These are phyloP conservation scores for Schizopygopsis malacanthus DNA, from an alignment of 2,797 vertebrate species.

Conservation along the genomic window DNA sequence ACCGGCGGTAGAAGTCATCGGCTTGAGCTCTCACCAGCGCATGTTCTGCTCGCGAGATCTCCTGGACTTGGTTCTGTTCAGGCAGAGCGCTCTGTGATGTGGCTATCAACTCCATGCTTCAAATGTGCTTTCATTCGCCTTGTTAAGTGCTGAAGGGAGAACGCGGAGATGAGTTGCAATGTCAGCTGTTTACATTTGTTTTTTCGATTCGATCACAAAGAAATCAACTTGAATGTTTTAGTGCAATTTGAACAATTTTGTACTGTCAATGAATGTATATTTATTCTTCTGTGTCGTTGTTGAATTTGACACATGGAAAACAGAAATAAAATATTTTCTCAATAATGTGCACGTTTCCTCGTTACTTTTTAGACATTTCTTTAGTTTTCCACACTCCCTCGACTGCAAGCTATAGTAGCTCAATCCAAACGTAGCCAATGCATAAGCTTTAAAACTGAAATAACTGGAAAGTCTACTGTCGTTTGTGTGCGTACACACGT, in stretches of 20 bases:
- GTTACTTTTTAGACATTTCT: background rate
- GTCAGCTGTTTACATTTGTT: conserved; percentile 74
- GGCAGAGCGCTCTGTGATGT: conserved; percentile 67
- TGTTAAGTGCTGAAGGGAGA: conserved; percentile 50
- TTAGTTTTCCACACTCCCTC: background rate
- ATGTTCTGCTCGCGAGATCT: conserved; percentile 60
- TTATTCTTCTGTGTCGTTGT: conserved; percentile 71
- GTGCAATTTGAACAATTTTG: conserved; percentile 69
- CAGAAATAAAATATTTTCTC: conserved; percentile 56
- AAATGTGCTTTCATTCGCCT: conserved; percentile 68
- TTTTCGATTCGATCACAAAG: conserved; percentile 63
- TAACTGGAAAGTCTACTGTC: background rate
- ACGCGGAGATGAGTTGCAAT: conserved; percentile 39
- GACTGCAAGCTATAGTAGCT: background rate
- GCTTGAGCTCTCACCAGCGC: conserved; percentile 56
- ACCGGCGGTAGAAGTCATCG: conserved; percentile 50
- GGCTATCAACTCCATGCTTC: conserved; percentile 65
- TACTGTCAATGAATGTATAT: conserved; percentile 76
- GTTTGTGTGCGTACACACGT: background rate
- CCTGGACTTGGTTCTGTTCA: conserved; percentile 64
- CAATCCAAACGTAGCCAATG: background rate
- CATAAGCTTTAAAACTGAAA: background rate
- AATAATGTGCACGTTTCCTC: conserved; percentile 26
- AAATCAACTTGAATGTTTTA: conserved; percentile 73
- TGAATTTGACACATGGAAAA: conserved; percentile 63